Base-by-base conservation (phyloP, 2,888 invertebrate genomes). In the Callyntrura guangdongensis region DNA sequence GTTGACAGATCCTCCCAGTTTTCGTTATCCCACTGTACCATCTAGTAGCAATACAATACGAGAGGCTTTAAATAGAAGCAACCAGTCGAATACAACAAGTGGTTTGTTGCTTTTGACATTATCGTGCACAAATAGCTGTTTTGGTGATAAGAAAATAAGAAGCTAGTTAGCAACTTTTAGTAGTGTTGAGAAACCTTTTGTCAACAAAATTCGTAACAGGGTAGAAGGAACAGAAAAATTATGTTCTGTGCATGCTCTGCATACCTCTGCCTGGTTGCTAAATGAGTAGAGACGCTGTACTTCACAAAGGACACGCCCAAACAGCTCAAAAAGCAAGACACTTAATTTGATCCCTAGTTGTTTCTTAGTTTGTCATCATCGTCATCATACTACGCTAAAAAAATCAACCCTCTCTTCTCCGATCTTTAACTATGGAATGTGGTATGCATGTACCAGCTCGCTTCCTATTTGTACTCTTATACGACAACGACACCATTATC, bases 291-390 rank as follows among this genome's bases (percentile, higher is more conserved):
- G n/a, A 8, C 27, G 64, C 14, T 45, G 6, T 53, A 25, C 49
- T 53, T 77, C 14, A 6, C 53, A 77, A 53, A 53, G 77, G 77
- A 77, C 77, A 77, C 77, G 53, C 77, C 77, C 77, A 77, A 77
- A 47, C 72, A 77, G 20, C 77, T 77, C 14, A 27, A 69, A 8
- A 5, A 77, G 49, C 17, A 25, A 77, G 49, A 25, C 49, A n/a
- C 77, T 56, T 56, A 77, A 49, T 53, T 53, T 25, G 12, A 77
- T 77, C 22, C 49, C 36, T 53, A 77, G 36, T n/a, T 49, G 20
- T 9, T 49, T n/a, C 17, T 69, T 45, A 69, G 69, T 36, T 45
- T 69, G 69, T 69, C 69, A 20, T 69, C 17, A 27, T 61, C 61
- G 27, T 67, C 72, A 14, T 45, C 6, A 17, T 17, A 72, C 8